Evolutionary conservation across 2,113 vertebrate species (phyloP).

Genomic region (Salvelinus fontinalis): DNA sequence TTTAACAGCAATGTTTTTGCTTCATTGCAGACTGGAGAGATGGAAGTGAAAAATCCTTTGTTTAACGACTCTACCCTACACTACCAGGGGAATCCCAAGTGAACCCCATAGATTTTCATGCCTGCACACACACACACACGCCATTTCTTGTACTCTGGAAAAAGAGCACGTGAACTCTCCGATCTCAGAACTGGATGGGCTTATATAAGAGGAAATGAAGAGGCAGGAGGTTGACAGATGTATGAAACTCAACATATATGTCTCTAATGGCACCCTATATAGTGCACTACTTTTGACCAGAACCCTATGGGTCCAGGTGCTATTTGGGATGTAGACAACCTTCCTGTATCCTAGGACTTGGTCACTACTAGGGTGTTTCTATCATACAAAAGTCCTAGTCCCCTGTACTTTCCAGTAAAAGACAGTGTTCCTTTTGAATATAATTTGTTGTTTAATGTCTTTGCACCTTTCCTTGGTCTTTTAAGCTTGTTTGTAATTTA

Average conservation of each 20-base stretch:
- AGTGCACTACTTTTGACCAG: too few species aligned
- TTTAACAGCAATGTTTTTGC: not conserved
- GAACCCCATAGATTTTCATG: conserved; percentile 36
- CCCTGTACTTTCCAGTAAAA: not conserved
- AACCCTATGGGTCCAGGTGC: too few species aligned
- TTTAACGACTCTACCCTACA: conserved; percentile 85
- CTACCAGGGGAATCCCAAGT: conserved; percentile 71
- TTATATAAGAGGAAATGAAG: not conserved
- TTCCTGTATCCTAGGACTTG: too few species aligned
- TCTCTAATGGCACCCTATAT: too few species aligned
- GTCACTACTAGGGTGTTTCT: too few species aligned
- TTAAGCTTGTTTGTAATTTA: not conserved
- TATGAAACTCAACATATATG: too few species aligned
- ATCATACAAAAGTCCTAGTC: too few species aligned
- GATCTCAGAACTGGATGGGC: not conserved
- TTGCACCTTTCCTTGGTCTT: not conserved
- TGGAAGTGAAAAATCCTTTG: conserved; percentile 97
- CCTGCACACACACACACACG: not conserved
- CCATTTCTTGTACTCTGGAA: not conserved
- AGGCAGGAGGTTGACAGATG: too few species aligned
- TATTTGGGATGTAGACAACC: too few species aligned
- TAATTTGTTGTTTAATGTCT: not conserved
- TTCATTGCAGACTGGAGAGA: conserved; percentile 87
- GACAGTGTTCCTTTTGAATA: not conserved
- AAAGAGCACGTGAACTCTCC: not conserved